phyloP scores from a whole-genome alignment of 2,113 vertebrate species.

The Poecile atricapillus region DNA sequence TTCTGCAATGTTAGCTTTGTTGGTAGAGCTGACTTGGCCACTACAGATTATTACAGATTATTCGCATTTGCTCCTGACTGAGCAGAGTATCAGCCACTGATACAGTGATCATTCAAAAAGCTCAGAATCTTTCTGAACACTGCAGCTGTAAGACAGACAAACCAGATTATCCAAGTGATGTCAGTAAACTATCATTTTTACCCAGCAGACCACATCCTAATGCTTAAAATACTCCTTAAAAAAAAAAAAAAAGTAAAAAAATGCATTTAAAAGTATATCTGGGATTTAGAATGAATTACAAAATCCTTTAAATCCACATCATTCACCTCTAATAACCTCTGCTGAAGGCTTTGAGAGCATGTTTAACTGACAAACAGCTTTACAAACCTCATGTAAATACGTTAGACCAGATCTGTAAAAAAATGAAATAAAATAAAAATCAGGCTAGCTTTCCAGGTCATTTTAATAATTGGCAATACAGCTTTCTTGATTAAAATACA shows the following conservation, averaged over 20 bases:
- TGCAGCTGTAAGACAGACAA: background rate
- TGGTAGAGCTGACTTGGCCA: background rate
- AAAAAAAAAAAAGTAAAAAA: background rate
- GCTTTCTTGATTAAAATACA: background rate
- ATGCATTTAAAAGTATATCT: conserved; percentile 26
- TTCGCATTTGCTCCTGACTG: background rate
- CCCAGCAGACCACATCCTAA: background rate
- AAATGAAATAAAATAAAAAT: background rate
- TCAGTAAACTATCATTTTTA: conserved; percentile 7
- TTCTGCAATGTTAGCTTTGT: background rate
- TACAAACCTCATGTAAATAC: conserved; percentile 33
- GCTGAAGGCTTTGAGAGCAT: conserved; percentile 1
- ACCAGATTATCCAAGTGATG: conserved; percentile 12
- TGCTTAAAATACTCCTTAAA: background rate
- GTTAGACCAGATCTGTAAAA: background rate
- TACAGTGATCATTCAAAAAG: background rate
- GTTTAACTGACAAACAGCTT: conserved; percentile 37
- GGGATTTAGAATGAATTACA: conserved; percentile 57
- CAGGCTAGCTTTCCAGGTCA: background rate
- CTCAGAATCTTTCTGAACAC: background rate
- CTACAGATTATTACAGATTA: background rate
- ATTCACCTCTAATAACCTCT: conserved; percentile 62
- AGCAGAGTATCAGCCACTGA: background rate
- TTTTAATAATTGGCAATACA: background rate
- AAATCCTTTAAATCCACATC: conserved; percentile 60